Conservation (phyloP, 2,113 vertebrate genomes). For the Butastur rufipennis region DNA sequence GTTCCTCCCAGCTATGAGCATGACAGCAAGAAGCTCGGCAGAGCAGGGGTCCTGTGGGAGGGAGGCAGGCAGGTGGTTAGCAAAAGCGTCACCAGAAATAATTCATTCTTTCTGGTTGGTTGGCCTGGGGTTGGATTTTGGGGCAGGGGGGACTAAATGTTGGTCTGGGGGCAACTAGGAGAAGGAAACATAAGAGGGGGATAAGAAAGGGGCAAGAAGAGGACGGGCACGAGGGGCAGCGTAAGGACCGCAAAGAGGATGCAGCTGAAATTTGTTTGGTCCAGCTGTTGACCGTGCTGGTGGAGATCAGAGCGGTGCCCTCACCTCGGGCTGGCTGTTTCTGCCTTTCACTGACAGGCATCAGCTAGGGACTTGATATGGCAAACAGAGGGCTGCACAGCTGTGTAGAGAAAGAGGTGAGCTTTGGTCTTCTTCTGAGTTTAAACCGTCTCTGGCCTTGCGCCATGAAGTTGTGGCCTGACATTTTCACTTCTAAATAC, state of each 20-base stretch:
- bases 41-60: background rate
- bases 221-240: background rate
- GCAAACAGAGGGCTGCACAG: background rate
- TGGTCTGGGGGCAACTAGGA: background rate
- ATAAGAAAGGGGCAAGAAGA: background rate
- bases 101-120: background rate
- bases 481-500: background rate
- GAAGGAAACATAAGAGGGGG: background rate
- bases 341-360: background rate
- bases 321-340: background rate
- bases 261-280: background rate
- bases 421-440: background rate
- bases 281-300: no score
- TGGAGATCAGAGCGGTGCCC: background rate
- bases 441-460: background rate
- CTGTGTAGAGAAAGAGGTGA: background rate
- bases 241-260: background rate
- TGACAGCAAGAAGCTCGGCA: rapidly evolving
- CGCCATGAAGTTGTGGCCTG: background rate
- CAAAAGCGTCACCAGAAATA: background rate
- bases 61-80: background rate
- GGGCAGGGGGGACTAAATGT: background rate
- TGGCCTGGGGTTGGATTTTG: background rate
- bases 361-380: background rate
- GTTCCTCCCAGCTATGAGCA: background rate